Conservation (phyloP, 2,888 invertebrate genomes). For the Eilema sororculum region DNA sequence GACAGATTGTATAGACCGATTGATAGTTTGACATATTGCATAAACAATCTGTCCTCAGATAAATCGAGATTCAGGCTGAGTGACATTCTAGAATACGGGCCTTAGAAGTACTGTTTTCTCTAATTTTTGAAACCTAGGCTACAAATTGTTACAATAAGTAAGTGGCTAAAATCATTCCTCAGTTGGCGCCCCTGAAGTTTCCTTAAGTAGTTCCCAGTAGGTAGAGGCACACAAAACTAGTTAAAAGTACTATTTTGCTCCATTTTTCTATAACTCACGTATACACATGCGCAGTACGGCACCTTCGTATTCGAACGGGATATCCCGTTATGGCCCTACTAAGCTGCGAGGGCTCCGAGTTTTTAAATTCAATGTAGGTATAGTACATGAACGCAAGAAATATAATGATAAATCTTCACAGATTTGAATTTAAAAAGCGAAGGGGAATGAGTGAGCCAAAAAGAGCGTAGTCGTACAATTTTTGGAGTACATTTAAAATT, state of each 20-base stretch:
- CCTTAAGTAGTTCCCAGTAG: not conserved
- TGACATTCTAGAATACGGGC: too few species aligned
- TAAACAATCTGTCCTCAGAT: too few species aligned
- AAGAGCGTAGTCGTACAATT: not conserved
- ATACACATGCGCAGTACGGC: not conserved
- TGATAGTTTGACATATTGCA: too few species aligned
- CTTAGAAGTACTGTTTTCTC: too few species aligned
- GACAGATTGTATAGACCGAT: too few species aligned
- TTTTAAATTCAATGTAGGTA: not conserved
- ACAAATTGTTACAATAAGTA: too few species aligned
- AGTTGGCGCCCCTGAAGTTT: not conserved
- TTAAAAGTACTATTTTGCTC: not conserved
- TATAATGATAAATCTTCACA: not conserved
- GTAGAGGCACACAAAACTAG: too few species aligned
- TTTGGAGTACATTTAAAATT: conserved; percentile 37
- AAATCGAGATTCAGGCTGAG: too few species aligned
- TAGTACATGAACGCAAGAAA: not conserved
- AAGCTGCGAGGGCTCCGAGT: too few species aligned
- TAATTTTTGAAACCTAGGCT: too few species aligned
- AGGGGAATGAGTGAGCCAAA: not conserved
- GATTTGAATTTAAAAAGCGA: not conserved
- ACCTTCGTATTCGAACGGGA: not conserved
- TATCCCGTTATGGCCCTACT: not conserved
- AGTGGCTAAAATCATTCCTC: too few species aligned
- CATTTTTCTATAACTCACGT: not conserved